Evolutionary conservation across 2,797 vertebrate species (phyloP), one percentile per base, ranked within the genome.

Genomic region (Serranus cabrilla): DNA sequence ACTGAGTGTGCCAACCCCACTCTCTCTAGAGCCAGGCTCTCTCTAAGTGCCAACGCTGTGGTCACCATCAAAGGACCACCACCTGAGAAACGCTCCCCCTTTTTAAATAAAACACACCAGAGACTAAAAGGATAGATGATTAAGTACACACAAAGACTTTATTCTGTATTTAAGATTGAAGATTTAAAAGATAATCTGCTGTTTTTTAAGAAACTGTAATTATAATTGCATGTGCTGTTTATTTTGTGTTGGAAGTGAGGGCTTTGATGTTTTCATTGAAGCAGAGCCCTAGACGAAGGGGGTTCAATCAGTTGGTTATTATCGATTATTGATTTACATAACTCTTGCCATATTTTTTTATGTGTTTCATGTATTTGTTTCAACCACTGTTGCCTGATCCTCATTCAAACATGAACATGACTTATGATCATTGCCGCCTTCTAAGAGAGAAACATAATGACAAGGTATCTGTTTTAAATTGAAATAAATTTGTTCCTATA

Each of bases 401-500:
- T 95, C 95, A 95, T 95, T 96, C 95, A 96, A 94, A 96, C 95
- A 96, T 96, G 96, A 96, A 96, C 96, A 96, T 91, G 94, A 97
- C 95, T 98, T 99, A 90, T 87, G 92, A 93, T 98, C 97, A 97
- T 99, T 97, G 96, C 96, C 97, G 97, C 97, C 97, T 99, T 98
- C 96, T 98, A 96, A 97, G 97, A 95, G 94, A 93, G 92, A 95
- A 94, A 94, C 94, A 92, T 94, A 94, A 94, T 94, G 91, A 95
- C 92, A 95, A 94, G 95, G 90, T 97, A 96, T 97, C 96, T 97
- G 97, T 99, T 99, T 99, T 97, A 98, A 99, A 99, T 97, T 97
- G 94, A 97, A 99, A 99, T 98, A 98, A 98, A 97, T 96, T 96
- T 96, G 96, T 99, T 99, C 97, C 97, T 98, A 98, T 97, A 97